Evolutionary conservation across 2,797 vertebrate species (phyloP), one percentile per base, ranked within the genome.

Genomic region (Choloepus didactylus): DNA sequence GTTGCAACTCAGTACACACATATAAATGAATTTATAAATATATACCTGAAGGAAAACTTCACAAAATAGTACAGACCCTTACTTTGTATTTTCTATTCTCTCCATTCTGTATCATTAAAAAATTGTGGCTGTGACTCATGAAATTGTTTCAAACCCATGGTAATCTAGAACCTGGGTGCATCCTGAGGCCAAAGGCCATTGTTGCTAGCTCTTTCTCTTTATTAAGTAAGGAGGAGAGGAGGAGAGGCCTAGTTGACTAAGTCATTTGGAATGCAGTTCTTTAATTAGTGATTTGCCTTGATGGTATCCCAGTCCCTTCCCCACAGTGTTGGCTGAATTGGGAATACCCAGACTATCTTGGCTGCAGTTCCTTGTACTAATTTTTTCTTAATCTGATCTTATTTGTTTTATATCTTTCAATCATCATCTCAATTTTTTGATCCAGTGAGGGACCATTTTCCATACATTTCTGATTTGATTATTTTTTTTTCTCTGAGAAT

Each of bases 1-100:
- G 23, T 44, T 77, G 9, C 18, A 72, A 76, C 29, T 44, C 67
- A 86, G 23, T 77, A 59, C 2, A 67, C 11, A 51, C 35, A 87
- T 19, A 56, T 56, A 21, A 46, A 66, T 81, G 31, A 56, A 59
- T 76, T 62, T 87, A 73, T 62, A 83, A 82, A 60, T 80, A 41
- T 10, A 3, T 87, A 87, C 44, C 38, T 59, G 21, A 41, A 89
- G 18, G 56, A 80, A 87, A 88, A 93, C 62, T 85, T 60, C 7
- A 3, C 44, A 35, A 86, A 81, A 46, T 31, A 41, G 29, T 81
- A 44, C 8, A 38, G 81, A n/a, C 10, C 12, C 29, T 91, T 16
- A 64, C 14, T 75, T 94, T 84, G 9, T 77, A 59, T 93, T 96
- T 93, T 88, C 66, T 85, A n/a, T 93, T 64, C 4, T 67, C 1